These are phyloP conservation scores for Mystacides longicornis DNA, from an alignment of 2,888 invertebrate species.

Conservation along the genomic window DNA sequence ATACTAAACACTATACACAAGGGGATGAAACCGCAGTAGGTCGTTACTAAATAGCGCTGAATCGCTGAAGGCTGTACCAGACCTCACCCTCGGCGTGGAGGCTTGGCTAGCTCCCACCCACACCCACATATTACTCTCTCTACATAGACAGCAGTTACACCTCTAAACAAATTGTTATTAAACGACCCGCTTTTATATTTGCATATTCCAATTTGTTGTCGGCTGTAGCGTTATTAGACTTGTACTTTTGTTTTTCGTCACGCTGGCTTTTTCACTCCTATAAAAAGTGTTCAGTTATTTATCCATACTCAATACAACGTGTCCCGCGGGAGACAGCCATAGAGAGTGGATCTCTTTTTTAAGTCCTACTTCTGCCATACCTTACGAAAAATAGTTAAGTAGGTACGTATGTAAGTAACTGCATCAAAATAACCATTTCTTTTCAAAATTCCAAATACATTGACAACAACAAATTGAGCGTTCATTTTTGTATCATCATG, in stretches of 20 bases:
- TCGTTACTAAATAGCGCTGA: background rate
- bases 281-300: no score
- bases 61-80: background rate
- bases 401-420: no score
- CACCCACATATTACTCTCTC: background rate
- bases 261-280: slow-evolving; percentile 13
- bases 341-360: no score
- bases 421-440: no score
- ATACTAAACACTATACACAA: background rate
- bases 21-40: slow-evolving; percentile 3
- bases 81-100: background rate
- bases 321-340: no score
- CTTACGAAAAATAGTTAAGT: no score
- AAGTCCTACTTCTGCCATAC: no score
- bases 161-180: slow-evolving; percentile 38
- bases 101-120: background rate
- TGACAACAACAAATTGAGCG: no score
- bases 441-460: no score
- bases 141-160: slow-evolving; percentile 21
- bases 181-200: slow-evolving; percentile 39
- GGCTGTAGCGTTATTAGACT: slow-evolving; percentile 10
- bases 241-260: background rate
- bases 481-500: no score
- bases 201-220: slow-evolving; percentile 46
- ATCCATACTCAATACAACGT: no score